Percentiles rank a stretch among this genome's conserved stretches.
phyloP scores from a whole-genome alignment of 1,140 invertebrate species.

The Charaxes varanes region DNA sequence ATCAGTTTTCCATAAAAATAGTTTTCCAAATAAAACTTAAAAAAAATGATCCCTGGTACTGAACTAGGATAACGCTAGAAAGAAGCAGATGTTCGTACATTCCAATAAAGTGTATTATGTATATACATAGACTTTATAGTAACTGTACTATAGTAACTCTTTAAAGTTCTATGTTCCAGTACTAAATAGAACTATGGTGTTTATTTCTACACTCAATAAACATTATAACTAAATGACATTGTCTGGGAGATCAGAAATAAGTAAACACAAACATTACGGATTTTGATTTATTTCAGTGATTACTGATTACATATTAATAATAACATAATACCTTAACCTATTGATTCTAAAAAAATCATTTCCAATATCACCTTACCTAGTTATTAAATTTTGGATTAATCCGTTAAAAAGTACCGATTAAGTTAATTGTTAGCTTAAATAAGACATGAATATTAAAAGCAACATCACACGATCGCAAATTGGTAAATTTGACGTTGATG shows the following conservation, averaged over 20 bases:
- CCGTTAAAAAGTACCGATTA: conserved; percentile 63
- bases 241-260: background rate
- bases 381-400: conserved; percentile 65
- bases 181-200: no score
- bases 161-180: no score
- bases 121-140: no score
- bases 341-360: conserved; percentile 74
- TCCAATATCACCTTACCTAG: conserved; percentile 70
- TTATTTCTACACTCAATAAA: no score
- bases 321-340: conserved; percentile 69
- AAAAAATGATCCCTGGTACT: no score
- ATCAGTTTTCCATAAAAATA: no score
- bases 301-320: conserved; percentile 71
- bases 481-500: background rate
- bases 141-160: no score
- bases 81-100: no score
- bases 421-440: conserved; percentile 47
- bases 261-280: conserved; percentile 33
- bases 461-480: background rate
- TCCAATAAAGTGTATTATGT: no score
- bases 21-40: no score
- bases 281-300: conserved; percentile 70
- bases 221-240: no score
- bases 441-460: conserved; percentile 24
- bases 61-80: no score